phyloP scores from a whole-genome alignment of 2,113 vertebrate species.

The Hyla sarda region DNA sequence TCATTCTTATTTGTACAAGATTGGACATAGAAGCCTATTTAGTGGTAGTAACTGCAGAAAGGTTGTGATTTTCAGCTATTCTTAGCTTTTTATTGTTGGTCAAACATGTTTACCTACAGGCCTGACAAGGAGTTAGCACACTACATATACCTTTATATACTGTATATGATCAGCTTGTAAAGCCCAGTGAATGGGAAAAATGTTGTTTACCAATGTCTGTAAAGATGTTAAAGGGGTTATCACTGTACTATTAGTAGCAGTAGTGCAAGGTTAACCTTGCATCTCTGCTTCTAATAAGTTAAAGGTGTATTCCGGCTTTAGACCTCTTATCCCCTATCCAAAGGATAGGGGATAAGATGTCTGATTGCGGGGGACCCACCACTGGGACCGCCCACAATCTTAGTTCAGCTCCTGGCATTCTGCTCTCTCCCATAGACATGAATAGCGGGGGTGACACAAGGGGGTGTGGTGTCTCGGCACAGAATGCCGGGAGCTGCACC shows the following conservation, averaged over 20 bases:
- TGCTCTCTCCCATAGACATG: too few relatives aligned
- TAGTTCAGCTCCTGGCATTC: too few relatives aligned
- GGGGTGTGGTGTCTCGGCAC: too few relatives aligned
- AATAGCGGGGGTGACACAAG: too few relatives aligned
- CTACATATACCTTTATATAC: background rate
- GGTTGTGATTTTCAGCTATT: conserved; percentile 10
- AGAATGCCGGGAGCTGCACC: too few relatives aligned
- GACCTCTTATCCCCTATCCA: too few relatives aligned
- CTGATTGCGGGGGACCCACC: too few relatives aligned
- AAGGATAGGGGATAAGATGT: too few relatives aligned
- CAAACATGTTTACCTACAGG: background rate
- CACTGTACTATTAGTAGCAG: background rate
- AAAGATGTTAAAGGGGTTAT: background rate
- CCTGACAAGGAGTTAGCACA: background rate
- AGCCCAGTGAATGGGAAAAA: background rate
- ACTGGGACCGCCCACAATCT: too few relatives aligned
- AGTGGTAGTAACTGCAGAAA: background rate
- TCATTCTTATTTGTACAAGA: background rate
- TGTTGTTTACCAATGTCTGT: background rate
- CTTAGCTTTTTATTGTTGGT: conserved; percentile 40
- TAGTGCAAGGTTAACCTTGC: too few relatives aligned
- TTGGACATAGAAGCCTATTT: conserved; percentile 2
- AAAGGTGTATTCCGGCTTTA: too few relatives aligned
- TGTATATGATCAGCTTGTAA: conserved; percentile 2
- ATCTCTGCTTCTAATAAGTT: too few relatives aligned